Base-by-base conservation (phyloP, 2,888 invertebrate species). In the Limnephilus marmoratus region DNA sequence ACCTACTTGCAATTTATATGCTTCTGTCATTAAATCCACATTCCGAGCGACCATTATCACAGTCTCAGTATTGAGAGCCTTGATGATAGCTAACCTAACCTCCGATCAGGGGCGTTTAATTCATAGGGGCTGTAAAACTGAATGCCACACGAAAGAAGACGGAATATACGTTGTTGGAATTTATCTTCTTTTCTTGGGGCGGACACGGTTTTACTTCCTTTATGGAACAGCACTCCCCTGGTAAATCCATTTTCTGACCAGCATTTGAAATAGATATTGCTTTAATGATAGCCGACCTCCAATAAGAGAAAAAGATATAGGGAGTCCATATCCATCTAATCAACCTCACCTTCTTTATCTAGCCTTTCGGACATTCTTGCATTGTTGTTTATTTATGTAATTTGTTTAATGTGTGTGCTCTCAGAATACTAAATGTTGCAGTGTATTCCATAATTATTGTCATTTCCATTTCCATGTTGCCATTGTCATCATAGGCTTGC, bases 401-500 rank as follows among this genome's bases (percentile, higher is more conserved):
- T 68, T 24, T 68, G 68, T 68, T 68, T 68, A 24, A n/a, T n/a
- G 53, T 53, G 53, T 53, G 53, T 53, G 53, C 53, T 53, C 18
- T 53, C 81, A 13, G 31, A 31, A 31, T n/a, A 31, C 29, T 31
- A 81, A 81, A n/a, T 81, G 81, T 31, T 81, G n/a, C n/a, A 81
- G n/a, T 81, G 29, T 31, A 31, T n/a, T 18, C 13, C 13, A n/a
- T 13, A 29, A 81, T 29, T 29, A 81, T 29, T 18, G 29, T 81
- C 31, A 31, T 81, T 3, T 81, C 18, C 29, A 82, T 31, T 34
- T 15, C 34, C 5, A 18, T 34, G 82, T 34, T 91, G 93, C 81
- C 18, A 81, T 81, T 92, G 86, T 89, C 81, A 92, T 93, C 93
- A 93, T 93, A 93, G 92, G 91, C 91, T 91, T 90, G 89, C 90